A percentile compares a stretch with the other conserved stretches of the same genome.
Evolutionary conservation across 2,888 invertebrate genomes (phyloP).

Genomic region (Pristionchus maxplancki): DNA sequence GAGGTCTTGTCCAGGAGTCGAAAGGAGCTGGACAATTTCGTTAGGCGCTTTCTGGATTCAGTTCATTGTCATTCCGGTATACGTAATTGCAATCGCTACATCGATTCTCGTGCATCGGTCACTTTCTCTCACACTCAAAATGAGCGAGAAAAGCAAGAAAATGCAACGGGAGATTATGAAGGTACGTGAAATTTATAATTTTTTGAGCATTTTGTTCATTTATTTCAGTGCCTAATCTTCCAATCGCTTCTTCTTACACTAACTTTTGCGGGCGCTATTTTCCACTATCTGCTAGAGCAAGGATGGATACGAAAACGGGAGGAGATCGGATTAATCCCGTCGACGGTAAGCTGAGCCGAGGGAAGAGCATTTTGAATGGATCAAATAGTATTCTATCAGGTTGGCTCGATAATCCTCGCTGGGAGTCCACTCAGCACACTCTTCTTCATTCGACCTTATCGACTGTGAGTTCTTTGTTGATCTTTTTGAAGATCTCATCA

Average conservation of each 20-base stretch:
- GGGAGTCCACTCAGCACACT: neutral
- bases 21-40: too few relatives aligned
- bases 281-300: neutral
- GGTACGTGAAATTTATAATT: neutral
- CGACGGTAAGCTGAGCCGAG: neutral
- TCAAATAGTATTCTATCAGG: too few relatives aligned
- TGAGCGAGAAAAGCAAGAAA: neutral
- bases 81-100: neutral
- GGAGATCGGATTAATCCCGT: neutral
- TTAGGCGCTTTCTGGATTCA: too few relatives aligned
- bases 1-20: too few relatives aligned
- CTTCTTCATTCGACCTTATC: neutral
- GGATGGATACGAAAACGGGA: neutral
- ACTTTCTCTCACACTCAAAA: neutral
- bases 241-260: neutral
- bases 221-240: neutral
- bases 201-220: neutral
- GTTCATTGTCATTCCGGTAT: neutral
- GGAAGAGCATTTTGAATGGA: too few relatives aligned
- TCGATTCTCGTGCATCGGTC: neutral
- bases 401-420: neutral
- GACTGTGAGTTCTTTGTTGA: neutral
- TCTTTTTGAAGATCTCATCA: neutral
- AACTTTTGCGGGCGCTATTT: neutral
- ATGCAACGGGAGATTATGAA: neutral